Evolutionary conservation across 2,113 vertebrate species (phyloP), one percentile per base, ranked within the genome.

Genomic region (Holacanthus passer): DNA sequence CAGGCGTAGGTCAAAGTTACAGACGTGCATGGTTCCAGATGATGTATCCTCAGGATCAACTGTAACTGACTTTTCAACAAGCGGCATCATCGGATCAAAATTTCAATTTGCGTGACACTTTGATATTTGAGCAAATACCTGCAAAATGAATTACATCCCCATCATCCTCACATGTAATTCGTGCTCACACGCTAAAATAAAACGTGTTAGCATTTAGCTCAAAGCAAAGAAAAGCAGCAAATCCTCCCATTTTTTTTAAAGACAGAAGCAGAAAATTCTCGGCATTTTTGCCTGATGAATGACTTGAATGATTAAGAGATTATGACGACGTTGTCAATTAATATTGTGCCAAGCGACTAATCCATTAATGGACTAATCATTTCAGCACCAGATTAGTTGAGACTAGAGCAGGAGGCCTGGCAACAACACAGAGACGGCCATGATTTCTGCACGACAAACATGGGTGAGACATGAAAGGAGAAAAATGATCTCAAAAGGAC

Each of bases 331-430:
- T 11, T 65, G 62, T 65, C 24, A 29, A 45, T 24, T 65, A 29
- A 45, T 66, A 47, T 32, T 7, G 20, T 22, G 69, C 69, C 48
- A 24, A 70, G 67, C 52, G 19, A 35, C 19, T 39, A 41, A 74
- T 74, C 72, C 31, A n/a, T 7, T 41, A 2, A 37, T 12, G 53
- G 16, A 45, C 45, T 52, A n/a, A 16, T 68, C 16, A 0, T 22
- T 69, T 8, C 17, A 3, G 29, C 16, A 2, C 2, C 70, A 52
- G 52, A 73, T 59, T n/a, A 16, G 17, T 37, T 55, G n/a, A 76
- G 55, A 29, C 7, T 32, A 24, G 24, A 65, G 72, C 59, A 19
- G 55, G 27, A 7, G 45, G 27, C 45, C 5, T 2, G 20, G 31
- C 20, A 52, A n/a, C 20, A 37, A 37, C 3, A 68, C 66, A 52